Evolutionary conservation across 2,888 invertebrate species (phyloP), one percentile per base, ranked within the genome.

Genomic region (Zygothrica quintamaculata): DNA sequence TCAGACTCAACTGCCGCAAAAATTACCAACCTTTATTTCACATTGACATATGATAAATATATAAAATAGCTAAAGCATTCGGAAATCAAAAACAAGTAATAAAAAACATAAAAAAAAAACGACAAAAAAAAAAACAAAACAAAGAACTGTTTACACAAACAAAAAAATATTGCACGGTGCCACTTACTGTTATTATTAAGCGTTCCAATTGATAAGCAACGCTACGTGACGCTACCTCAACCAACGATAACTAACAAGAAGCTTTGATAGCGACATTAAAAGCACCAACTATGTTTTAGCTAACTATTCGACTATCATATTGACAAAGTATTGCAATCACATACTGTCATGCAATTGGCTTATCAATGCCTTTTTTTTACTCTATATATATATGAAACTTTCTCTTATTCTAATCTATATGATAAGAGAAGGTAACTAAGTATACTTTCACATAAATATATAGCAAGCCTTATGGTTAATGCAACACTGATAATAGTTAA

Each of bases 231-330:
- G 42, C 44, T 26, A n/a, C n/a, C n/a, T n/a, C n/a, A n/a, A n/a
- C n/a, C n/a, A n/a, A n/a, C n/a, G n/a, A n/a, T n/a, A n/a, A n/a
- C n/a, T n/a, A n/a, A 42, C 12, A 6, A 50, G 42, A 8, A 37
- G 22, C 15, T 44, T 56, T 55, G 82, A 77, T 82, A 79, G 73
- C 59, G 46, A 25, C 43, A 58, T 79, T 73, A 76, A 65, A 58
- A 40, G 12, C 26, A n/a, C 18, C 29, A 5, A 8, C 1, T 12
- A 11, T 1, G 11, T 8, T 11, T 26, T 16, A 31, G 16, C 26
- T 31, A 22, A 11, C 33, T 48, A 4, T 9, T 44, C 15, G 25
- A 5, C 3, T 3, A 5, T 5, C 18, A 22, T 5, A 22, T 22
- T 22, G 18, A 2, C 8, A 33, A 42, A 18, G 16, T 33, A 13